These are phyloP conservation scores for Temnopleurus reevesii DNA, from an alignment of 53 echinoderm and acorn worm genomes.

Conservation along the genomic window DNA sequence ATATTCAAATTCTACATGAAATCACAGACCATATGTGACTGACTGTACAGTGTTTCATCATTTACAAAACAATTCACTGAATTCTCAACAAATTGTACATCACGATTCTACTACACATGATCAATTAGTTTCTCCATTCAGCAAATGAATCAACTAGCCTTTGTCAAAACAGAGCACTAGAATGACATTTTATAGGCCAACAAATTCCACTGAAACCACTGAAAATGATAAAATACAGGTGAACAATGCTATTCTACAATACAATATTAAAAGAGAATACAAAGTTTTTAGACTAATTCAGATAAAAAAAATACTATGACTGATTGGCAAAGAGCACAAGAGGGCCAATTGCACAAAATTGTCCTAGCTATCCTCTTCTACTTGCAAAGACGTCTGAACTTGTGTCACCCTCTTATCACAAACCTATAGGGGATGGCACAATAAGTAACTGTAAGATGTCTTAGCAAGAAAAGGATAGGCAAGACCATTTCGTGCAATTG, in stretches of 20 bases:
- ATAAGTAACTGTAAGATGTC: no score
- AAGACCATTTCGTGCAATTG: no score
- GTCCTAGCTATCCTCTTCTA: neutral
- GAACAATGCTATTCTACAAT: neutral
- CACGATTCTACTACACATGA: neutral
- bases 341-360: neutral
- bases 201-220: neutral
- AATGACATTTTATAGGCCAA: neutral
- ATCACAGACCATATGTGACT: neutral
- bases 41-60: slow-evolving; percentile 3
- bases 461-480: no score
- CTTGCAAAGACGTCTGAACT: no score
- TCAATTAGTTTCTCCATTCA: neutral
- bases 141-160: neutral
- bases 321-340: no score
- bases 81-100: neutral
- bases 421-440: no score
- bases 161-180: neutral
- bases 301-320: neutral
- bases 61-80: slow-evolving; percentile 7
- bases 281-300: neutral
- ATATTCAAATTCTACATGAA: slow-evolving; percentile 11
- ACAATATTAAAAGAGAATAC: neutral
- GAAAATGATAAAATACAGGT: neutral
- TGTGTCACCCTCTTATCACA: no score